Conservation (phyloP, 1,140 invertebrate species). For the Drosophila grimshawi region DNA sequence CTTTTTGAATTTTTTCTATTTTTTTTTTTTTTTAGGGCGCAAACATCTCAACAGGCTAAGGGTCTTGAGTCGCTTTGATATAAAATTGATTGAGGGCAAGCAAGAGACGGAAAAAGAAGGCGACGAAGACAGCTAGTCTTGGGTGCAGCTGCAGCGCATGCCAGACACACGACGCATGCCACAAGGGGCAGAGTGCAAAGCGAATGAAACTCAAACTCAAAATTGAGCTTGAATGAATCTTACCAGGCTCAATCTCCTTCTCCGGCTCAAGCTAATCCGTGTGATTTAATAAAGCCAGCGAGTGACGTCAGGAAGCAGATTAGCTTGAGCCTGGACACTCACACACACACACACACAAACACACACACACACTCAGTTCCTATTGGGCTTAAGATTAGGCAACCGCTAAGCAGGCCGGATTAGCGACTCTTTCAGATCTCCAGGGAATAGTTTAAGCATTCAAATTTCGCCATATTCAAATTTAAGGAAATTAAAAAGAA, state of each 20-base stretch:
- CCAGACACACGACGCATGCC: conserved; percentile 38
- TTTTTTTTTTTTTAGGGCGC: conserved; percentile 43
- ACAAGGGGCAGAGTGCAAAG: conserved; percentile 16
- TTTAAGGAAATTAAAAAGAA: too few species aligned
- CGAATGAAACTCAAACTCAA: conserved; percentile 6
- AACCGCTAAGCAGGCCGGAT: conserved; percentile 56
- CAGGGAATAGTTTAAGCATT: background rate
- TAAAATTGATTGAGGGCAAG: conserved; percentile 58
- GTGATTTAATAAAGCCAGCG: conserved; percentile 44
- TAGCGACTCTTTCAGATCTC: conserved; percentile 7
- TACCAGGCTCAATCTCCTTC: background rate
- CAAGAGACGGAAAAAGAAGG: conserved; percentile 9
- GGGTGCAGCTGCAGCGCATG: conserved; percentile 45
- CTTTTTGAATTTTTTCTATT: background rate
- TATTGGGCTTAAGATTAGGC: conserved; percentile 66
- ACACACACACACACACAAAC: too few species aligned
- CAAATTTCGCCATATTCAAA: background rate
- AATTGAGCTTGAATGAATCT: conserved; percentile 52
- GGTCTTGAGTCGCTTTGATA: conserved; percentile 51
- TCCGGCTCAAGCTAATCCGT: conserved; percentile 44
- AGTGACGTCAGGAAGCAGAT: conserved; percentile 39
- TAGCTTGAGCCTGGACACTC: conserved; percentile 32
- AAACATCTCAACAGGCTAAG: conserved; percentile 36
- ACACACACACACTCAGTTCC: conserved; percentile 25
- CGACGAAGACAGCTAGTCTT: background rate